Evolutionary conservation across 2,113 vertebrate species (phyloP).

Genomic region (Athene noctua): DNA sequence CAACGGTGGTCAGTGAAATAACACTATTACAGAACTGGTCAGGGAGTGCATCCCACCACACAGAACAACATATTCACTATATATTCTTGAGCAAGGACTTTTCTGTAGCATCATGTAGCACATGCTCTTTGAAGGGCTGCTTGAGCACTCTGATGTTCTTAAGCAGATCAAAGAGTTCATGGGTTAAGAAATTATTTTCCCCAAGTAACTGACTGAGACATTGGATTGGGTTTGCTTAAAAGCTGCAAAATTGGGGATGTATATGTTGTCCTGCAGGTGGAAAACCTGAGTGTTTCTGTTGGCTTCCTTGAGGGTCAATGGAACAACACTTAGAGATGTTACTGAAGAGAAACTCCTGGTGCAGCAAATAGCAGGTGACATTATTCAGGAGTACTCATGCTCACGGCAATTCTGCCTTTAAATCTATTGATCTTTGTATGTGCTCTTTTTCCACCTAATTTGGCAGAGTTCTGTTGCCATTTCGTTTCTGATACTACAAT

Average conservation of each 20-base stretch:
- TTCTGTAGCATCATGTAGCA: not conserved
- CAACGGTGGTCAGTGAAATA: not conserved
- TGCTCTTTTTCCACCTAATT: slow-evolving; percentile 41
- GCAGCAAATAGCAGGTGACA: not conserved
- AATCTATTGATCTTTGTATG: slow-evolving; percentile 10
- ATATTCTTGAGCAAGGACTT: not conserved
- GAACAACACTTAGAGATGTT: not conserved
- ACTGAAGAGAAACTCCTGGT: not conserved
- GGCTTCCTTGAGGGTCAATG: not conserved
- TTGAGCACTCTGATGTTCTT: not conserved
- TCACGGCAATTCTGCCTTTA: not conserved
- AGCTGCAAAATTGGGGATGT: not conserved
- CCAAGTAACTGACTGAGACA: not conserved
- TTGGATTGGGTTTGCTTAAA: not conserved
- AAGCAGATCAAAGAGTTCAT: not conserved
- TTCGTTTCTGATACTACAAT: slow-evolving; percentile 32
- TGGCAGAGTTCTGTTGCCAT: slow-evolving; percentile 24
- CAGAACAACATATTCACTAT: not conserved
- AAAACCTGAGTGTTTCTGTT: not conserved
- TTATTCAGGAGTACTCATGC: not conserved
- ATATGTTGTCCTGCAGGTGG: not conserved
- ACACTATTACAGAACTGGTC: not conserved
- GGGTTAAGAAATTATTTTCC: not conserved
- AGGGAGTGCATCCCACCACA: too few relatives aligned
- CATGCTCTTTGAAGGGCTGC: not conserved